Evolutionary conservation across 2,888 invertebrate species (phyloP).

Genomic region (Microctonus hyperodae): DNA sequence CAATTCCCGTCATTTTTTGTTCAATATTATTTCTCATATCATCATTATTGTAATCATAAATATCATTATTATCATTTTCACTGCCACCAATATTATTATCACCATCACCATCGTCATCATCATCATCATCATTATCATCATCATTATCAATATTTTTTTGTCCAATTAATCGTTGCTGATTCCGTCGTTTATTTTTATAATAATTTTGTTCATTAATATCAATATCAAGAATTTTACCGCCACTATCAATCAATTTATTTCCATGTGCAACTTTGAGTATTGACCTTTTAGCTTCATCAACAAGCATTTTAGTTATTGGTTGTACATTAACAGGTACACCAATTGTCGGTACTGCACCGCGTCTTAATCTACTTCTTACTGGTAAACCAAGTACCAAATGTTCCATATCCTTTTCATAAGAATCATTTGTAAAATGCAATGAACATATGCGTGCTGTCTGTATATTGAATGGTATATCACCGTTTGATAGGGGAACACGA

Average conservation of each 20-base stretch:
- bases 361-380: constrained; percentile 65
- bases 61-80: constrained; percentile 16
- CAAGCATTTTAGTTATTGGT: constrained; percentile 60
- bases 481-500: constrained; percentile 62
- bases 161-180: background rate
- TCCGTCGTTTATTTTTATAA: constrained; percentile 13
- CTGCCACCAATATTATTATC: no score
- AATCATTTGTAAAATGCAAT: constrained; percentile 65
- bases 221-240: no score
- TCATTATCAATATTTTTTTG: constrained; percentile 16
- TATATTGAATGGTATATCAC: constrained; percentile 64
- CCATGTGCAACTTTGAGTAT: constrained; percentile 57
- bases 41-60: constrained; percentile 9
- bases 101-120: constrained; percentile 8
- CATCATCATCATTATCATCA: constrained; percentile 6
- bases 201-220: constrained; percentile 30
- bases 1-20: constrained; percentile 60
- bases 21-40: constrained; percentile 34
- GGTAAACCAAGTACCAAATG: constrained; percentile 67
- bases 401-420: constrained; percentile 68
- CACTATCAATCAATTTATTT: constrained; percentile 41
- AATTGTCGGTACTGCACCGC: constrained; percentile 65
- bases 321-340: constrained; percentile 60
- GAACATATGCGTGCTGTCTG: constrained; percentile 68
- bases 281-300: constrained; percentile 56